Base-by-base conservation (phyloP, 1,140 invertebrate species). In the Gonioctena quinquepunctata region DNA sequence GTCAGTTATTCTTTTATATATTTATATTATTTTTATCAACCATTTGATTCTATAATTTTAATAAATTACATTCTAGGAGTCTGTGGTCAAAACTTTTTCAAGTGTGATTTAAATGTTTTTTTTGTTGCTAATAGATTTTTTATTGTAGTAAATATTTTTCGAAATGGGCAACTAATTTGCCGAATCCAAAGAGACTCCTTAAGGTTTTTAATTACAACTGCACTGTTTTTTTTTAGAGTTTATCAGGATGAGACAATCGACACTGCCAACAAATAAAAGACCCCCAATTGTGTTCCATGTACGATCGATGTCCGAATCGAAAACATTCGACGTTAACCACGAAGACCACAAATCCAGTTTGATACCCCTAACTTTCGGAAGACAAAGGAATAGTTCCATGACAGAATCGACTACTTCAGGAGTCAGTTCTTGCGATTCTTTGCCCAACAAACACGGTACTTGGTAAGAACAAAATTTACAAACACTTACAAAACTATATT, bases 331-430 rank as follows among this genome's bases (percentile, higher is more conserved):
- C 26, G 85, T 79, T 73, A 75, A 68, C 67, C 75, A 72, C 60
- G 50, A 71, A 18, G 78, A 75, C 2, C 22, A 66, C 25, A 59
- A 49, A 21, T 72, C 57, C 23, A 62, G 42, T 22, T 54, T 76
- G n/a, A 66, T 69, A 13, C 66, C 69, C 11, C 67, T 69, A 21
- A 57, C 72, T 13, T 84, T 85, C 11, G 80, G 84, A 63, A 80
- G 84, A 48, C 80, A 85, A 23, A 84, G 87, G 68, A 85, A 86
- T 70, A 80, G 76, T 78, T 82, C 80, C 1, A 87, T 89, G 69
- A 93, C 92, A 13, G 92, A 94, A 78, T 92, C 91, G 0, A 93
- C 91, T 69, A 91, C 90, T 1, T 93, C 91, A 73, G 92, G 92
- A 23, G 88, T 93, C 5, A 92, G 91, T 83, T 92, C 91, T 49